Conservation (phyloP, 2,797 vertebrate species). For the Macroramphosus scolopax region DNA sequence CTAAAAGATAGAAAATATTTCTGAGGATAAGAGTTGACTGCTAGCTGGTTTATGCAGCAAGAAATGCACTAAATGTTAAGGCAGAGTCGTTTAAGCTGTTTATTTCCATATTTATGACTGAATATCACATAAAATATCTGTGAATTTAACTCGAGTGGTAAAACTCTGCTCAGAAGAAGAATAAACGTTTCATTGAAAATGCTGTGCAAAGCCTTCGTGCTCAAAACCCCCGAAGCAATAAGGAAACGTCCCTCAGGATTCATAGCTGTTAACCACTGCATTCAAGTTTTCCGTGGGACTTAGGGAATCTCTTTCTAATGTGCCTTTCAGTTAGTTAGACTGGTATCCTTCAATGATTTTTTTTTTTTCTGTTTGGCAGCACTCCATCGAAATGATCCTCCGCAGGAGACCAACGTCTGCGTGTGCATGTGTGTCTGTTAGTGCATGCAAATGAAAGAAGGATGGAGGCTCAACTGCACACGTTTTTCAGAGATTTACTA, state of each 20-base stretch:
- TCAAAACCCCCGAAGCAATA: too few relatives aligned
- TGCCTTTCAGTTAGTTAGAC: slow-evolving; percentile 36
- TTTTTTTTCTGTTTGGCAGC: slow-evolving; percentile 47
- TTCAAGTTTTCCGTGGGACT: slow-evolving; percentile 19
- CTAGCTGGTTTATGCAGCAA: too few relatives aligned
- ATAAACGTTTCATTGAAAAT: slow-evolving; percentile 46
- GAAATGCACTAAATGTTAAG: slow-evolving; percentile 30
- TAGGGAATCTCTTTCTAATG: slow-evolving; percentile 26
- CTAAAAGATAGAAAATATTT: too few relatives aligned
- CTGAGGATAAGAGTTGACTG: too few relatives aligned
- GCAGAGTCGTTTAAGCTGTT: slow-evolving; percentile 12
- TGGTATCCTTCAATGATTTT: slow-evolving; percentile 43
- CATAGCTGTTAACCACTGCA: slow-evolving; percentile 31
- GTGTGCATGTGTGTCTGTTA: slow-evolving; percentile 4
- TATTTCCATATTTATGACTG: slow-evolving; percentile 41
- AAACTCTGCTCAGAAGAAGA: slow-evolving; percentile 25
- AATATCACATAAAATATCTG: slow-evolving; percentile 31
- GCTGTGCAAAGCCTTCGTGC: slow-evolving; percentile 13
- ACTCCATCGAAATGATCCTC: slow-evolving; percentile 39
- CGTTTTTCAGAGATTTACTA: too few relatives aligned
- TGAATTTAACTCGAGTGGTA: slow-evolving; percentile 32
- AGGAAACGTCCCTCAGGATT: slow-evolving; percentile 46
- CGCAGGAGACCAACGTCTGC: slow-evolving; percentile 19
- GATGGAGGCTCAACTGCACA: slow-evolving; percentile 9
- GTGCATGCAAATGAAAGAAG: slow-evolving; percentile 23